Evolutionary conservation across 2,797 vertebrate species (phyloP), one percentile per base, ranked within the genome.

Genomic region (Lemur catta): DNA sequence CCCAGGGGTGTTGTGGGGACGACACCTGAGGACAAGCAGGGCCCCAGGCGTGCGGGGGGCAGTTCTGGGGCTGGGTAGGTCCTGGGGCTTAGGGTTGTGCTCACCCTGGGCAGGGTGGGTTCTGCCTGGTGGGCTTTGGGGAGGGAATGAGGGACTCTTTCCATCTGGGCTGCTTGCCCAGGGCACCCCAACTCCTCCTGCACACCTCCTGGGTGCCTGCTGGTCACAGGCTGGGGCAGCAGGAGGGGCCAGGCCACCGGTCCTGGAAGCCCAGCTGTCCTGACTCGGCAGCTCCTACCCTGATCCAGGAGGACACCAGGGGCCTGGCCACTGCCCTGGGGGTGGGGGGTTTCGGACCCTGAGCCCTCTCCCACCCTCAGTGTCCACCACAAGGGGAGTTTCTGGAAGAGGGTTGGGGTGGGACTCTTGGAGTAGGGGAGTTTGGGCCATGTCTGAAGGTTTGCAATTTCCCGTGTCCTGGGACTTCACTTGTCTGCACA

Each of bases 1-100:
- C 12, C 84, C 33, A 26, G 0, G 0, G 46, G 24, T 4, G 1
- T 43, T 0, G 46, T 26, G 14, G 7, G 35, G 4, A 24, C 0
- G 9, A 63, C 11, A 13, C n/a, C 76, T 38, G n/a, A 57, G 67
- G n/a, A 7, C 33, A 14, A 17, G 50, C 13, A 10, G 52, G 41
- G 52, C 22, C 17, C 4, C 7, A n/a, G 33, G 74, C 4, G 2
- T 14, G 3, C 7, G 2, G 0, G 11, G 30, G 74, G 33, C 7
- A 1, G 20, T 15, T 28, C 48, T 8, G 28, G 41, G 13, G 8
- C 63, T 17, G 41, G 30, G 48, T 9, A 26, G 8, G 35, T 38
- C 59, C 59, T 38, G 8, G 35, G 46, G 6, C 50, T 57, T 1
- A 3, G 50, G 1, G 22, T 41, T 12, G 0, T 9, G 30, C 41